Evolutionary conservation across 2,888 invertebrate genomes (phyloP).

Genomic region (Eupeodes latifasciatus): DNA sequence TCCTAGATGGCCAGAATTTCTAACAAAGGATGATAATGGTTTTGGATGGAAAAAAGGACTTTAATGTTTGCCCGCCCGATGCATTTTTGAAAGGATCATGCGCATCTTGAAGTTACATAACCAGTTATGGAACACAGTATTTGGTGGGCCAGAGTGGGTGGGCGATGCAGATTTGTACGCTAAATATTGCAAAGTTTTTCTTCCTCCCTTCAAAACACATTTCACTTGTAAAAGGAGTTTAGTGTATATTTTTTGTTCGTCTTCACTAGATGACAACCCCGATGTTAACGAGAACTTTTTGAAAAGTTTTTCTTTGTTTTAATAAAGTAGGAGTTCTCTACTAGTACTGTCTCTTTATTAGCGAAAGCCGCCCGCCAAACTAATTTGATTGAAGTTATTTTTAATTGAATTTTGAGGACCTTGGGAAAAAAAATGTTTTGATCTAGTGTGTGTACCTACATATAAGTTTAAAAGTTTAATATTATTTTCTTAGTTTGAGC

Average conservation of each 20-base stretch:
- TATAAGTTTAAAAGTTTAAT: no score
- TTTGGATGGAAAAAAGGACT: constrained; percentile 41
- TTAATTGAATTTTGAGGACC: constrained; percentile 25
- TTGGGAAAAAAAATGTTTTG: constrained; percentile 8
- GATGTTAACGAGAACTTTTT: constrained; percentile 4
- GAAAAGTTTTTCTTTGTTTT: constrained; percentile 32
- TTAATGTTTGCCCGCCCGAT: constrained; percentile 66
- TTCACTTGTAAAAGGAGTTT: constrained; percentile 31
- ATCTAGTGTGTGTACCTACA: constrained; percentile 15
- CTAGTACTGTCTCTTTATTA: background rate
- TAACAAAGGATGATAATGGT: constrained; percentile 50
- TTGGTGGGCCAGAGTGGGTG: constrained; percentile 41
- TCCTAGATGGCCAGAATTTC: constrained; percentile 12
- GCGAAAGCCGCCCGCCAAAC: constrained; percentile 20
- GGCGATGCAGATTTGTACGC: constrained; percentile 65
- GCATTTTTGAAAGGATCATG: constrained; percentile 71
- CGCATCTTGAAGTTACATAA: constrained; percentile 72
- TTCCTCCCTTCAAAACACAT: constrained; percentile 30
- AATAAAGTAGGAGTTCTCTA: background rate
- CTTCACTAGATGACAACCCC: background rate
- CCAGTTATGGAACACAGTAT: constrained; percentile 55
- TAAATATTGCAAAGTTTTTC: constrained; percentile 50
- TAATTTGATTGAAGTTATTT: constrained; percentile 14
- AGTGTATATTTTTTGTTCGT: constrained; percentile 42
- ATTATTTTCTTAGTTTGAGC: constrained; percentile 14